These are phyloP conservation scores for Lontra canadensis DNA, from an alignment of 2,113 vertebrate genomes.

Conservation along the genomic window DNA sequence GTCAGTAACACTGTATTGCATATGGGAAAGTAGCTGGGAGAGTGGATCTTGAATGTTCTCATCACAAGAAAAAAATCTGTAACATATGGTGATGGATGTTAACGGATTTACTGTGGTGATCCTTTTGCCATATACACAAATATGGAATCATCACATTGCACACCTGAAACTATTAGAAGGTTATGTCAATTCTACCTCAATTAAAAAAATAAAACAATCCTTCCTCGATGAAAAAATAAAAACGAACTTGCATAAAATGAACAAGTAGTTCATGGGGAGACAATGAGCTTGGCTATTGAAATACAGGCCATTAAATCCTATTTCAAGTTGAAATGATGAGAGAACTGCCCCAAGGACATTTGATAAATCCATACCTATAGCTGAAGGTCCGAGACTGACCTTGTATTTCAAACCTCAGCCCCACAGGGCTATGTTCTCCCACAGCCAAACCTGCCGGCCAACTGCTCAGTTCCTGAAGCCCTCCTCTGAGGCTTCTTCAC, in stretches of 20 bases:
- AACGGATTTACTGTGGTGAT: background rate
- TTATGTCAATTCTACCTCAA: background rate
- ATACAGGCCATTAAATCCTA: conserved; percentile 38
- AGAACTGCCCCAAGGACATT: conserved; percentile 64
- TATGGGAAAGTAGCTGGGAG: background rate
- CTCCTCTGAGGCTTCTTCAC: conserved; percentile 57
- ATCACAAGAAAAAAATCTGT: background rate
- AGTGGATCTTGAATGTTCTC: background rate
- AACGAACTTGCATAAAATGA: conserved; percentile 42
- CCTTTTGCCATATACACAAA: background rate
- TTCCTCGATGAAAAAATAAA: background rate
- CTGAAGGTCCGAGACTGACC: conserved; percentile 51
- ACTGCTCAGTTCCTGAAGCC: conserved; percentile 57
- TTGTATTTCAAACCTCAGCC: conserved; percentile 28
- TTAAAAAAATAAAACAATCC: background rate
- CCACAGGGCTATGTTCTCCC: conserved; percentile 53
- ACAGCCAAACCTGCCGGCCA: conserved; percentile 52
- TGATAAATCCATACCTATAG: conserved; percentile 60
- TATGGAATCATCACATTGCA: background rate
- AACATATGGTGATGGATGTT: background rate
- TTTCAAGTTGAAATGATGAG: conserved; percentile 67
- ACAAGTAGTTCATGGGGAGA: conserved; percentile 67
- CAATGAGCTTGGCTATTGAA: conserved; percentile 53
- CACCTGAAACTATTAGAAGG: background rate
- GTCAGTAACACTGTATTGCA: background rate